A percentile compares a stretch with the other conserved stretches of the same genome.
These are phyloP conservation scores for Drosophila neotestacea DNA, from an alignment of 2,888 invertebrate genomes.

Conservation along the genomic window DNA sequence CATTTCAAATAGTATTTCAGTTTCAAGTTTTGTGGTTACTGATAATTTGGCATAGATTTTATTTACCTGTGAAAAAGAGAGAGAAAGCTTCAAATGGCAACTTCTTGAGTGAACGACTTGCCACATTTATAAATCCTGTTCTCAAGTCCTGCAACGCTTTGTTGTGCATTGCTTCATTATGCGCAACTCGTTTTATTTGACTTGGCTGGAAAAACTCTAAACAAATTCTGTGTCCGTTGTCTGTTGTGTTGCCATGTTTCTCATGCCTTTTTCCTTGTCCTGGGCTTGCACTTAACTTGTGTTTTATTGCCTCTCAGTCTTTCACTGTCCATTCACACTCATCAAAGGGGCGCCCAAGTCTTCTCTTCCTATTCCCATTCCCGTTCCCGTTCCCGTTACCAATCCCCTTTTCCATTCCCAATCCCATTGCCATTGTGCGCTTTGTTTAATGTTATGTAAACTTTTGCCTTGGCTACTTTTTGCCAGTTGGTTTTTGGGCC, in stretches of 20 bases:
- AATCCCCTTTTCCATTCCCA: slow-evolving; percentile 8
- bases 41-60: slow-evolving; percentile 63
- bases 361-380: slow-evolving; percentile 5
- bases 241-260: slow-evolving; percentile 32
- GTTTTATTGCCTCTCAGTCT: slow-evolving; percentile 60
- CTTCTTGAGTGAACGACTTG: slow-evolving; percentile 41
- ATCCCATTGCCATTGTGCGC: slow-evolving; percentile 68
- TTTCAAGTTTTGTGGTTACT: slow-evolving; percentile 26
- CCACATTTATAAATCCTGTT: slow-evolving; percentile 38
- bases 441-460: slow-evolving; percentile 83
- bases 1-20: slow-evolving; percentile 38
- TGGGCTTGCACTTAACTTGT: slow-evolving; percentile 62
- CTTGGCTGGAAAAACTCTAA: slow-evolving; percentile 66
- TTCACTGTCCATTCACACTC: slow-evolving; percentile 62
- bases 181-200: slow-evolving; percentile 77
- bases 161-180: slow-evolving; percentile 79
- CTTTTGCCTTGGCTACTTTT: slow-evolving; percentile 75
- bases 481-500: slow-evolving; percentile 30
- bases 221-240: slow-evolving; percentile 60
- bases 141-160: slow-evolving; percentile 36
- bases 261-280: slow-evolving; percentile 11
- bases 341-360: slow-evolving; percentile 58
- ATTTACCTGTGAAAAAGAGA: slow-evolving; percentile 32
- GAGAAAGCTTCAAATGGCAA: slow-evolving; percentile 15
- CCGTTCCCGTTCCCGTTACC: slow-evolving; percentile 3